Evolutionary conservation across 2,797 vertebrate species (phyloP).

Genomic region (Rhynchonycteris naso): DNA sequence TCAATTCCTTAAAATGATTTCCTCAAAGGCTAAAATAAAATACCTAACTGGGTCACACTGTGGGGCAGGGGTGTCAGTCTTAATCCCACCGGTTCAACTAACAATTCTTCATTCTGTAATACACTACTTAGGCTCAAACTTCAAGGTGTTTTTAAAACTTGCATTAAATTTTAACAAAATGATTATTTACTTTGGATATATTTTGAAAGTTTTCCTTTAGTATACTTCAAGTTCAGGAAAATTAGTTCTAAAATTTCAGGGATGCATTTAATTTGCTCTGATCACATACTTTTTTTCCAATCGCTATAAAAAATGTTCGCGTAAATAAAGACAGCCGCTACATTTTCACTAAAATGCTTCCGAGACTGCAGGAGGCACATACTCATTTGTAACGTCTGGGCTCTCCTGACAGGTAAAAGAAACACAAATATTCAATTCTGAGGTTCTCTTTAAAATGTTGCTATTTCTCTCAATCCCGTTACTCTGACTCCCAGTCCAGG

Average conservation of each 20-base stretch:
- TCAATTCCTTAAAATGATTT: slow-evolving; percentile 62
- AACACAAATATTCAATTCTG: not conserved
- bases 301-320: not conserved
- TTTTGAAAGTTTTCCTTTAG: not conserved
- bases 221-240: slow-evolving; percentile 4
- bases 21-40: slow-evolving; percentile 63
- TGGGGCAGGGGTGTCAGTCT: not conserved
- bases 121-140: not conserved
- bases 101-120: not conserved
- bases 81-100: not conserved
- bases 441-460: not conserved
- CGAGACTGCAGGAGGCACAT: not conserved
- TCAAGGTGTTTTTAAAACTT: slow-evolving; percentile 33
- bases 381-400: not conserved
- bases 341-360: not conserved
- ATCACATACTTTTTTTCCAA: not conserved
- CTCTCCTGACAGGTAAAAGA: slow-evolving; percentile 37
- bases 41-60: slow-evolving; percentile 25
- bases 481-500: not conserved
- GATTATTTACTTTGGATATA: not conserved
- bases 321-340: not conserved
- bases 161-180: not conserved
- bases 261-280: not conserved
- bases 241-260: not conserved
- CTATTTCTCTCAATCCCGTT: slow-evolving; percentile 18